These are phyloP conservation scores for Phalacrocorax carbo DNA, from an alignment of 2,113 vertebrate species.

Conservation along the genomic window DNA sequence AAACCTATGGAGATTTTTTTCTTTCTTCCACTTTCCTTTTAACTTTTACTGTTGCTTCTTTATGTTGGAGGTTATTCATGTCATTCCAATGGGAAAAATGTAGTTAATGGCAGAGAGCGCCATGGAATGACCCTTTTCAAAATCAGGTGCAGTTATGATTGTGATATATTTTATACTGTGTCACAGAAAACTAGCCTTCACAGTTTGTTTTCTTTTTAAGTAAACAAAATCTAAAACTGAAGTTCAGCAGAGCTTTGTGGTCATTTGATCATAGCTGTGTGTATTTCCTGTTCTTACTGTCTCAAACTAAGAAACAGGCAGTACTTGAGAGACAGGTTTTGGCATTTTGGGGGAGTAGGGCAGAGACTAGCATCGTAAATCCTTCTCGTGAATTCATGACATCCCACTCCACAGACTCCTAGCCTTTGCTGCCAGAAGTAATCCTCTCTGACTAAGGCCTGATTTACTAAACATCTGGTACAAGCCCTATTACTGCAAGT, in stretches of 20 bases:
- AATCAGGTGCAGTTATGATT: neutral
- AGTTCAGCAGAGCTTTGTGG: neutral
- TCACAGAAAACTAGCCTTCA: neutral
- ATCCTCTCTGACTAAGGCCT: slow-evolving; percentile 59
- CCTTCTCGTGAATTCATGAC: slow-evolving; percentile 26
- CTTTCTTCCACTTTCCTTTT: neutral
- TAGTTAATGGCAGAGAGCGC: neutral
- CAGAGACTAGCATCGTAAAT: slow-evolving; percentile 14
- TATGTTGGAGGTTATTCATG: neutral
- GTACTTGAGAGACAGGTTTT: slow-evolving; percentile 52
- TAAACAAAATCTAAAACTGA: neutral
- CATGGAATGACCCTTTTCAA: neutral
- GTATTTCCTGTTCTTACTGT: neutral
- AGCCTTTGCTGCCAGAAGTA: slow-evolving; percentile 57
- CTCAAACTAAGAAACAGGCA: slow-evolving; percentile 30
- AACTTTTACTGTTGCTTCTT: neutral
- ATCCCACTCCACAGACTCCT: slow-evolving; percentile 34
- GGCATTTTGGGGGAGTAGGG: slow-evolving; percentile 18
- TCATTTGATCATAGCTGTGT: neutral
- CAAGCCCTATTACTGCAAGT: slow-evolving; percentile 57
- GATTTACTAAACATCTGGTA: slow-evolving; percentile 61
- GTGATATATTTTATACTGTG: neutral
- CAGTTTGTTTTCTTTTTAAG: neutral
- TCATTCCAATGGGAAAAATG: neutral
- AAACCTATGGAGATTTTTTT: neutral